Conservation (phyloP, 2,888 invertebrate genomes). For the Tetrapedia diversipes region DNA sequence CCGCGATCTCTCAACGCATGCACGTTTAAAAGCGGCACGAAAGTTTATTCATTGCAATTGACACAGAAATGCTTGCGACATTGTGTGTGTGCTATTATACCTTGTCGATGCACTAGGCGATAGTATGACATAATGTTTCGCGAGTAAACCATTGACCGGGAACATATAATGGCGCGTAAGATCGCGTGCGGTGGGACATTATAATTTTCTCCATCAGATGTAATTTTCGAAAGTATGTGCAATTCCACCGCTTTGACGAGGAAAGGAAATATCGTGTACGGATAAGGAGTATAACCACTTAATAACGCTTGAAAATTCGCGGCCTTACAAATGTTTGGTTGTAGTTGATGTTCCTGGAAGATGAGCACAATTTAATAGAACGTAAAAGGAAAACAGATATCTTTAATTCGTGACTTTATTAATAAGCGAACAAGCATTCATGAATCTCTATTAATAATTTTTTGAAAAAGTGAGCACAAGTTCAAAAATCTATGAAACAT, state of each 20-base stretch:
- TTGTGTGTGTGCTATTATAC: conserved; percentile 16
- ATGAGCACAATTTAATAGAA: neutral
- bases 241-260: neutral
- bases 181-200: conserved; percentile 36
- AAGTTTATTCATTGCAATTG: conserved; percentile 29
- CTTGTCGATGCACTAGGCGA: conserved; percentile 20
- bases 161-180: conserved; percentile 42
- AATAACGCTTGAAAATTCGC: neutral
- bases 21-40: conserved; percentile 14
- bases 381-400: no score
- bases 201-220: conserved; percentile 46
- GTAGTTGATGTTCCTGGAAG: neutral
- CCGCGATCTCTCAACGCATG: neutral
- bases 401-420: no score
- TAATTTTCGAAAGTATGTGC: conserved; percentile 34
- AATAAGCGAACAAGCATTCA: no score
- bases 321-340: neutral
- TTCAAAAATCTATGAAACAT: no score
- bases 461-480: no score
- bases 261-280: conserved; percentile 8
- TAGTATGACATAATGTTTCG: conserved; percentile 35
- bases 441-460: no score
- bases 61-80: conserved; percentile 32
- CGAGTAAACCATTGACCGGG: conserved; percentile 42
- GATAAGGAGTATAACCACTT: neutral